Evolutionary conservation across 2,113 vertebrate species (phyloP), one percentile per base, ranked within the genome.

Genomic region (Agelaius phoeniceus): DNA sequence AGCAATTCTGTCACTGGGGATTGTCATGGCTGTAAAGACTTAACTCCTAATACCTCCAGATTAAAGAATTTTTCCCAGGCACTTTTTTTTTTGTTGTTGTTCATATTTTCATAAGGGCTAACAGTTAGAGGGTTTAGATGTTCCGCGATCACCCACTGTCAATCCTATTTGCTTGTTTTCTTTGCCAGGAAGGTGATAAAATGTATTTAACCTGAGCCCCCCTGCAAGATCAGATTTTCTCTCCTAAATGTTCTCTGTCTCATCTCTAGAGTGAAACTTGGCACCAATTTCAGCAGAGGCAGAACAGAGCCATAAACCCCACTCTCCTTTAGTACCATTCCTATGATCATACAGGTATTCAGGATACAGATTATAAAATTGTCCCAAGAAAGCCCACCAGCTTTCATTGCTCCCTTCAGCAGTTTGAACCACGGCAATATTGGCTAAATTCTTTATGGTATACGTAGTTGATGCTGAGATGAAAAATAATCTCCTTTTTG

Each of bases 31-130:
- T 96, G 49, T 85, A 93, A 96, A 97, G 85, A 91, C 57, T 94
- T 90, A 91, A 88, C 51, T 95, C 72, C 44, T 93, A 94, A 95
- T 93, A 87, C 78, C 55, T 88, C 43, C 82, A 95, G 94, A 97
- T 93, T 95, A 93, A 94, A 89, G 37, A 89, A 18, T 85, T 91
- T 87, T 96, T 90, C 75, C 22, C 57, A 83, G 46, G 68, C 59
- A 59, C 27, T 52, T 80, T 68, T 85, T 84, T 62, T 84, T 49
- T 59, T 13, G 22, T 52, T 44, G 7, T 61, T 13, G 18, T 62
- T 85, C 39, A 15, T 21, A 24, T 87, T 87, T 95, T 69, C 89
- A 68, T 78, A 95, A 80, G 16, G 30, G n/a, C 43, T 66, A 95
- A 66, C 28, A 76, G 41, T 82, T 85, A 87, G 54, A 21, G 39